Conservation (phyloP, 2,113 vertebrate genomes). For the Corvus hawaiiensis region DNA sequence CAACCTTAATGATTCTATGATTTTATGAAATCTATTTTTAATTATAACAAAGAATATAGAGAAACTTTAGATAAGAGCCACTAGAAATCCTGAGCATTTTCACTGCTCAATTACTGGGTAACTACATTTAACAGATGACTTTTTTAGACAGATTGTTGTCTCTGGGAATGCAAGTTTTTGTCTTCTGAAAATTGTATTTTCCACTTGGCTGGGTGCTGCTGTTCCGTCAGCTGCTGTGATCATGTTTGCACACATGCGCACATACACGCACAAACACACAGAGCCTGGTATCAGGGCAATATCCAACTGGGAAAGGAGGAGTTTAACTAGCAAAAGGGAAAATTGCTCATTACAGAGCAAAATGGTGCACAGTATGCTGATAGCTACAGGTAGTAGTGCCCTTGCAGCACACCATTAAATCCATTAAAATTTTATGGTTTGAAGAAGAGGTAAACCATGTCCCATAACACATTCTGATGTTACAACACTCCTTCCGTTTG, state of each 20-base stretch:
- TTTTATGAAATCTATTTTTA: background rate
- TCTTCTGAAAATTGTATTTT: background rate
- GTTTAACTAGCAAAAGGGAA: background rate
- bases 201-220: background rate
- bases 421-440: background rate
- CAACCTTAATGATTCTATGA: background rate
- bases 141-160: slow-evolving; percentile 10
- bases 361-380: background rate
- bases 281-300: background rate
- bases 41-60: background rate
- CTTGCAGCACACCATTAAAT: background rate
- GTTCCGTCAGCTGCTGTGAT: background rate
- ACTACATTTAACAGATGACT: background rate
- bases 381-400: background rate
- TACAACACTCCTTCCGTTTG: background rate
- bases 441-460: background rate
- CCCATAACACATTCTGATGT: background rate
- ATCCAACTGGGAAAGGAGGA: background rate
- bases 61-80: background rate
- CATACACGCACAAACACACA: background rate
- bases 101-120: background rate
- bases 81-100: background rate
- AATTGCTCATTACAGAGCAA: background rate
- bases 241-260: background rate
- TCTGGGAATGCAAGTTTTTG: background rate